These are phyloP conservation scores for Temnothorax ravouxi DNA, from an alignment of 2,888 invertebrate genomes.

Conservation along the genomic window DNA sequence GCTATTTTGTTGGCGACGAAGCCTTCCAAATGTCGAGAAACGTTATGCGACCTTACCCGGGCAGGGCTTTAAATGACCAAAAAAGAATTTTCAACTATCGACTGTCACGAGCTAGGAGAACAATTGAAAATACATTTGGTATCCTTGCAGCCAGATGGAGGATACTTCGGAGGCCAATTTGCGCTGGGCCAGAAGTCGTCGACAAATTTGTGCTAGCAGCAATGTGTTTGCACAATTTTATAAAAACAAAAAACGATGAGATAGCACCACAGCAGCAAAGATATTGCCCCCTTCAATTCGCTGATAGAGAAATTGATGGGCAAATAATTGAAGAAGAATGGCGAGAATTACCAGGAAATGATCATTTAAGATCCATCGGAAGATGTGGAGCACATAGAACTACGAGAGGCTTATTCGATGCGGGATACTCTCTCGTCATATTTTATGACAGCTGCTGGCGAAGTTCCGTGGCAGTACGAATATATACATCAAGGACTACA, in stretches of 20 bases:
- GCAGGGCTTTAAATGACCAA: background rate
- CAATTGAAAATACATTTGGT: slow-evolving; percentile 6
- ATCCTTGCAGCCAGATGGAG: slow-evolving; percentile 7
- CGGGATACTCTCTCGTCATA: slow-evolving; percentile 30
- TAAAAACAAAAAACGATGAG: background rate
- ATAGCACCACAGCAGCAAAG: slow-evolving; percentile 1
- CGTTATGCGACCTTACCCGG: background rate
- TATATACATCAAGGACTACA: slow-evolving; percentile 39
- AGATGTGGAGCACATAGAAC: slow-evolving; percentile 1
- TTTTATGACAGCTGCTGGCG: slow-evolving; percentile 53
- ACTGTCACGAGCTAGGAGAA: background rate
- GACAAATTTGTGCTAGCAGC: slow-evolving; percentile 2
- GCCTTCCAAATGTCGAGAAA: no score
- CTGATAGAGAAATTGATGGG: background rate
- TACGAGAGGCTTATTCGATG: slow-evolving; percentile 25
- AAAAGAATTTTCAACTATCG: slow-evolving; percentile 19
- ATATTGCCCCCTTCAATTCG: background rate
- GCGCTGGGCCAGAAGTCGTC: background rate
- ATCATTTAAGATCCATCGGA: background rate
- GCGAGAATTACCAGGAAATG: background rate
- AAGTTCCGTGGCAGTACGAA: slow-evolving; percentile 56
- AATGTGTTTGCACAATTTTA: slow-evolving; percentile 23
- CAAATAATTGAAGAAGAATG: slow-evolving; percentile 15
- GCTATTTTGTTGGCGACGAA: background rate
- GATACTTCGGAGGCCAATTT: slow-evolving; percentile 10